These are phyloP conservation scores for Acanthopleura granulata DNA, from an alignment of 2,888 invertebrate genomes.

Conservation along the genomic window DNA sequence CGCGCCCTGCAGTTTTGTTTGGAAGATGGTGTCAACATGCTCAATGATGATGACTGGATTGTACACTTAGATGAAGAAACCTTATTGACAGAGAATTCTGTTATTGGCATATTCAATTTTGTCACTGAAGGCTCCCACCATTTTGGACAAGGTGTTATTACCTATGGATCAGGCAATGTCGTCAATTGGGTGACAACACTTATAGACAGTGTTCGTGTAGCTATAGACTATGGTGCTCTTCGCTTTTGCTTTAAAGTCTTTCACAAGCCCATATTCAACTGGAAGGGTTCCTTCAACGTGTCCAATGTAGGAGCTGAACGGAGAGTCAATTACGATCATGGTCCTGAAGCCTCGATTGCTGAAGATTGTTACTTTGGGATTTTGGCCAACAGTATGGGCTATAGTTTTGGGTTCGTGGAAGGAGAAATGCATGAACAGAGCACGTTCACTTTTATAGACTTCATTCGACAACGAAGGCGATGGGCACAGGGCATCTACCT, in stretches of 20 bases:
- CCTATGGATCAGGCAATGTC: constrained; percentile 52
- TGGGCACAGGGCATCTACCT: constrained; percentile 59
- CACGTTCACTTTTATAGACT: constrained; percentile 55
- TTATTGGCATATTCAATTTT: constrained; percentile 60
- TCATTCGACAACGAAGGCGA: constrained; percentile 51
- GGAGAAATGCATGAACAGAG: constrained; percentile 62
- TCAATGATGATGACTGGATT: constrained; percentile 59
- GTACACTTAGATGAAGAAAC: constrained; percentile 63
- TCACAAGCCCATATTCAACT: constrained; percentile 55
- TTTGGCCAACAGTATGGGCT: constrained; percentile 52
- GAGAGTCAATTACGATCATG: constrained; percentile 52
- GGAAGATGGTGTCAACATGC: constrained; percentile 44
- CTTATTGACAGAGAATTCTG: constrained; percentile 51
- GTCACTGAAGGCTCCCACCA: constrained; percentile 48
- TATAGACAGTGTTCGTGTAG: constrained; percentile 55
- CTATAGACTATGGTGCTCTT: constrained; percentile 49
- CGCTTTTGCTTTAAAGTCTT: constrained; percentile 45
- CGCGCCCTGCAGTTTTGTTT: constrained; percentile 58
- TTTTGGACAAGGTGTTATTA: constrained; percentile 57
- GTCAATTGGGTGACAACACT: constrained; percentile 59
- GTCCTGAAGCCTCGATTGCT: constrained; percentile 54
- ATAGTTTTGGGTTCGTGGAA: constrained; percentile 57
- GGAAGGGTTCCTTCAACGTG: constrained; percentile 62
- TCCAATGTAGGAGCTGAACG: constrained; percentile 53
- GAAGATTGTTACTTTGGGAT: constrained; percentile 60